Evolutionary conservation across 1,140 invertebrate species (phyloP).

Genomic region (Drosophila orena): DNA sequence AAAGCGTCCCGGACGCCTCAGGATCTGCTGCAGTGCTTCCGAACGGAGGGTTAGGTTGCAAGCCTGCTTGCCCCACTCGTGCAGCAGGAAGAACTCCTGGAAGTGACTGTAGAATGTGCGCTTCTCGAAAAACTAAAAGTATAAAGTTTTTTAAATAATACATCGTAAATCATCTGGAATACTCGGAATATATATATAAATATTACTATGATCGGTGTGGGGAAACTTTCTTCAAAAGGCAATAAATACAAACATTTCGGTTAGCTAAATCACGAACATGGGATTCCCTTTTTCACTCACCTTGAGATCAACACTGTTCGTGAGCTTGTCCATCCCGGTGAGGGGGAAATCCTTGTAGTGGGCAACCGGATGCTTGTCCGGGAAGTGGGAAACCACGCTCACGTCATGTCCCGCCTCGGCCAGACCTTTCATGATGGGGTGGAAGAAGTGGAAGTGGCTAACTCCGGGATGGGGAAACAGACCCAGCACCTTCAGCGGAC

Average conservation of each 20-base stretch:
- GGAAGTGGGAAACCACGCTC: conserved; percentile 89
- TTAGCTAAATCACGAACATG: background rate
- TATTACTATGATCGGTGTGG: no score
- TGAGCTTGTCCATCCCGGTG: conserved; percentile 70
- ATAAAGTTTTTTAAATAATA: no score
- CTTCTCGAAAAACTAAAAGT: conserved; percentile 69
- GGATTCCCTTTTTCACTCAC: conserved; percentile 32
- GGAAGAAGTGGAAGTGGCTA: conserved; percentile 90
- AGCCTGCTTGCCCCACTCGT: conserved; percentile 71
- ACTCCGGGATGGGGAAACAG: conserved; percentile 89
- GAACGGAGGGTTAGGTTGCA: conserved; percentile 74
- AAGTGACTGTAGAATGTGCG: conserved; percentile 71
- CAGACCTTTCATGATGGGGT: conserved; percentile 88
- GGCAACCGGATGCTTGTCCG: conserved; percentile 85
- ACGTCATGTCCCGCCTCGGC: conserved; percentile 89
- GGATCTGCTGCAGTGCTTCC: conserved; percentile 63
- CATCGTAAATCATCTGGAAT: no score
- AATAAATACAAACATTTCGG: background rate
- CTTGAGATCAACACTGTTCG: conserved; percentile 74
- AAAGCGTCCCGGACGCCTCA: conserved; percentile 85
- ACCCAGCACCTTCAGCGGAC: conserved; percentile 87
- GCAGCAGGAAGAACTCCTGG: conserved; percentile 71
- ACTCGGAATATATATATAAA: no score
- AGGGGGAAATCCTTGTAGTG: conserved; percentile 88
- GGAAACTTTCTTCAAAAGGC: no score